Percentiles rank a stretch among this genome's conserved stretches.
Conservation (phyloP, 2,797 vertebrate species). For the Chelon labrosus region DNA sequence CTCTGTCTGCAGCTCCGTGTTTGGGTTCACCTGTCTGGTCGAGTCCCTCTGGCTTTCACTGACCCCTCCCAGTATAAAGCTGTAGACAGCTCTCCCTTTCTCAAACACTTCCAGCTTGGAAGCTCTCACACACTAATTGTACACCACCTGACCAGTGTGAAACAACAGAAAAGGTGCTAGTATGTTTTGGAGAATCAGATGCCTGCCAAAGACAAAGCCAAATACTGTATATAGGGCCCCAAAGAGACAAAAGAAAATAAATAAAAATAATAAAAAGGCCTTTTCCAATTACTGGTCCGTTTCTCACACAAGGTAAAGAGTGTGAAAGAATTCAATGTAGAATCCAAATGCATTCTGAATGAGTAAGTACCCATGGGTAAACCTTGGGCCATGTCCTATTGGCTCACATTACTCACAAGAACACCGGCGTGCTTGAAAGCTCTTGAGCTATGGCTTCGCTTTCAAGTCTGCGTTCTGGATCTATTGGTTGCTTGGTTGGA, state of each 20-base stretch:
- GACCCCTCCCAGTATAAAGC: conserved; percentile 28
- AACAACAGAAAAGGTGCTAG: conserved; percentile 6
- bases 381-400: conserved; percentile 21
- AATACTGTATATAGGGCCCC: background rate
- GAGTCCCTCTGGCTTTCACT: conserved; percentile 37
- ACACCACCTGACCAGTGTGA: conserved; percentile 29
- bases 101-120: conserved; percentile 35
- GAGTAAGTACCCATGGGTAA: conserved; percentile 18
- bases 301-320: conserved; percentile 17
- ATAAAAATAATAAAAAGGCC: conserved; percentile 16
- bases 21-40: conserved; percentile 59
- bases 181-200: conserved; percentile 22
- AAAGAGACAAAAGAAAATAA: background rate
- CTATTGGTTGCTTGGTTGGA: background rate
- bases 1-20: conserved; percentile 42
- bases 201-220: conserved; percentile 13
- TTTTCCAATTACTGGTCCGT: conserved; percentile 6
- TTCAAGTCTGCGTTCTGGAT: background rate
- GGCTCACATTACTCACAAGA: conserved; percentile 23
- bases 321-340: conserved; percentile 10
- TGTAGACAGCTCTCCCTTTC: conserved; percentile 40
- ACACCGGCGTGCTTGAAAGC: background rate
- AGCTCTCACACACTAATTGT: conserved; percentile 39
- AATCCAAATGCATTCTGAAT: conserved; percentile 19
- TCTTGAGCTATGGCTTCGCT: conserved; percentile 6